These are phyloP conservation scores for Pterocles burchelli DNA, from an alignment of 2,113 vertebrate genomes.

Conservation along the genomic window DNA sequence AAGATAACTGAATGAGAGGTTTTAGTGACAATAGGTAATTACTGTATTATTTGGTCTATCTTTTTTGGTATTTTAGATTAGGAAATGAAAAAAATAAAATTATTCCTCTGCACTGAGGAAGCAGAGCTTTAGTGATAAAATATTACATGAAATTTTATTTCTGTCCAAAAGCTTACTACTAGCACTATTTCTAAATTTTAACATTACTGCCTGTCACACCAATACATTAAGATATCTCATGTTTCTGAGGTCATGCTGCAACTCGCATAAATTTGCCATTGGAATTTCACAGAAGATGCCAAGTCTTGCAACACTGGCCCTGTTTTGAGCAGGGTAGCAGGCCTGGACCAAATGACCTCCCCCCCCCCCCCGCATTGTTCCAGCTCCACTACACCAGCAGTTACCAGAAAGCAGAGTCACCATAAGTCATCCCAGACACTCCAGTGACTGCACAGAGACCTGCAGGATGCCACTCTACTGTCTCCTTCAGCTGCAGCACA, in stretches of 20 bases:
- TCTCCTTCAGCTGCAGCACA: neutral
- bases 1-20: neutral
- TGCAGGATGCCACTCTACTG: neutral
- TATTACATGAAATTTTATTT: neutral
- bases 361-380: neutral
- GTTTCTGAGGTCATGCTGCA: neutral
- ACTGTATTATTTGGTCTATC: neutral
- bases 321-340: neutral
- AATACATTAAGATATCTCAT: neutral
- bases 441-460: neutral
- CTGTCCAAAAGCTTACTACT: neutral
- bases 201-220: neutral
- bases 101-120: neutral
- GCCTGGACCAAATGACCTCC: neutral
- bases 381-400: neutral
- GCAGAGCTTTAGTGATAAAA: neutral
- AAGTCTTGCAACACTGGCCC: neutral
- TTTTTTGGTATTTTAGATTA: neutral
- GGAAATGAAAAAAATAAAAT: neutral
- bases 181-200: neutral
- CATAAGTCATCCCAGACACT: neutral
- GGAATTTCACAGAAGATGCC: neutral
- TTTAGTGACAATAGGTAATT: neutral
- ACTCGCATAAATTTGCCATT: neutral
- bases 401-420: neutral